Evolutionary conservation across 1,140 invertebrate species (phyloP).

Genomic region (Rhagoletis zephyria): DNA sequence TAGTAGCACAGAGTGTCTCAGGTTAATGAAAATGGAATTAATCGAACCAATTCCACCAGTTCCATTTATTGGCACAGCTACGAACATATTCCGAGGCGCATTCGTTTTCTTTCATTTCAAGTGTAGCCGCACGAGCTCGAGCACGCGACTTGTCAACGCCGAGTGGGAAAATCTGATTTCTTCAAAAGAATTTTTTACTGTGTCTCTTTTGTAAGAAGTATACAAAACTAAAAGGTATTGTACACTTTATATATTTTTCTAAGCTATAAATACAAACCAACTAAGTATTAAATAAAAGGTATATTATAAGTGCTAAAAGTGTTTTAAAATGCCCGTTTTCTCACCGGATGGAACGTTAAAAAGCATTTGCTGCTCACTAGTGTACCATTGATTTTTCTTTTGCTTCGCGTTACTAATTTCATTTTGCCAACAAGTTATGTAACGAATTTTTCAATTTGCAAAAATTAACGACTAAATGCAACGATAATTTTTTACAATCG

Average conservation of each 20-base stretch:
- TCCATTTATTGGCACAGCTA: slow-evolving; percentile 11
- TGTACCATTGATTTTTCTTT: slow-evolving; percentile 66
- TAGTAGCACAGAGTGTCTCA: slow-evolving; percentile 10
- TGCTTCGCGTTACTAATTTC: slow-evolving; percentile 55
- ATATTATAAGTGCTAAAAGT: background rate
- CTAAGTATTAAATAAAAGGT: background rate
- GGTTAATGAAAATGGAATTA: background rate
- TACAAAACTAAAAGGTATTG: slow-evolving; percentile 70
- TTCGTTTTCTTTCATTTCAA: slow-evolving; percentile 55
- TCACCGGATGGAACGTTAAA: slow-evolving; percentile 35
- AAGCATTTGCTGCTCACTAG: background rate
- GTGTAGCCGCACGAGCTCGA: slow-evolving; percentile 66
- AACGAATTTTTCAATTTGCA: slow-evolving; percentile 62
- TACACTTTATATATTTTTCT: slow-evolving; percentile 56
- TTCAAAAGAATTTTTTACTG: slow-evolving; percentile 73
- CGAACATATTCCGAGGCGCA: background rate
- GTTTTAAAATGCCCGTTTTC: background rate
- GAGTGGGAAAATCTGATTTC: slow-evolving; percentile 66
- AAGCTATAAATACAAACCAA: background rate
- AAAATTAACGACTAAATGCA: background rate
- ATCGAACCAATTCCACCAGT: background rate
- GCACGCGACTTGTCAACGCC: slow-evolving; percentile 71
- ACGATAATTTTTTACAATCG: background rate
- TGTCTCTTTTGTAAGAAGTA: slow-evolving; percentile 73
- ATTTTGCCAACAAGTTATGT: slow-evolving; percentile 69